Evolutionary conservation across 2,888 invertebrate genomes (phyloP).

Genomic region (Marasmarcha lunaedactyla): DNA sequence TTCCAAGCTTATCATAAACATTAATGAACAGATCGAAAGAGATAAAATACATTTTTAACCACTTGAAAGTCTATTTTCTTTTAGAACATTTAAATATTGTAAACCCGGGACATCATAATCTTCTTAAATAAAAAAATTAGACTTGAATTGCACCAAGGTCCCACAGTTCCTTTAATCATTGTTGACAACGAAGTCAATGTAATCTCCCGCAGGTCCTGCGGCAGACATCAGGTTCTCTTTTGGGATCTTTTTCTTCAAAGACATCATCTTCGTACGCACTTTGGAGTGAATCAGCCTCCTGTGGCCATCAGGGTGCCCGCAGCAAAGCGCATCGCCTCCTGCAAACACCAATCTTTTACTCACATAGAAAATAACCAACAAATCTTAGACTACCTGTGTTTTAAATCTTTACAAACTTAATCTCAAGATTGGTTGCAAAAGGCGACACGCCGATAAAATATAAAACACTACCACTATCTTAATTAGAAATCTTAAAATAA

Average conservation of each 20-base stretch:
- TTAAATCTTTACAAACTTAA: background rate
- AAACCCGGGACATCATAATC: too few relatives aligned
- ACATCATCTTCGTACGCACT: conserved; percentile 35
- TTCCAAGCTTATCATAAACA: too few relatives aligned
- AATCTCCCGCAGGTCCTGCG: conserved; percentile 34
- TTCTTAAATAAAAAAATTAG: too few relatives aligned
- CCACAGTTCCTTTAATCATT: conserved; percentile 50
- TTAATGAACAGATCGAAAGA: too few relatives aligned
- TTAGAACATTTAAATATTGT: too few relatives aligned
- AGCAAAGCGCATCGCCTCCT: conserved; percentile 52
- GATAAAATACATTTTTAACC: too few relatives aligned
- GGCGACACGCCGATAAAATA: conserved; percentile 18
- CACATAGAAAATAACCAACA: conserved; percentile 16
- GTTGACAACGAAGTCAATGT: conserved; percentile 54
- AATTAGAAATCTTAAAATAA: background rate
- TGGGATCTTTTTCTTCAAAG: conserved; percentile 34
- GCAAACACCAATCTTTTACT: conserved; percentile 48
- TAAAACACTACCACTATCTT: conserved; percentile 2
- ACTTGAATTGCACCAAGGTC: too few relatives aligned
- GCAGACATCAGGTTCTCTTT: conserved; percentile 42
- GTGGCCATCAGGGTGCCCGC: conserved; percentile 39
- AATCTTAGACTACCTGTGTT: conserved; percentile 5
- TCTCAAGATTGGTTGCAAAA: conserved; percentile 37
- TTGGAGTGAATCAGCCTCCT: conserved; percentile 41
- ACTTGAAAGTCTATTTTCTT: too few relatives aligned